These are phyloP conservation scores for Alectoris magna DNA, from an alignment of 2,797 vertebrate genomes.

Conservation along the genomic window DNA sequence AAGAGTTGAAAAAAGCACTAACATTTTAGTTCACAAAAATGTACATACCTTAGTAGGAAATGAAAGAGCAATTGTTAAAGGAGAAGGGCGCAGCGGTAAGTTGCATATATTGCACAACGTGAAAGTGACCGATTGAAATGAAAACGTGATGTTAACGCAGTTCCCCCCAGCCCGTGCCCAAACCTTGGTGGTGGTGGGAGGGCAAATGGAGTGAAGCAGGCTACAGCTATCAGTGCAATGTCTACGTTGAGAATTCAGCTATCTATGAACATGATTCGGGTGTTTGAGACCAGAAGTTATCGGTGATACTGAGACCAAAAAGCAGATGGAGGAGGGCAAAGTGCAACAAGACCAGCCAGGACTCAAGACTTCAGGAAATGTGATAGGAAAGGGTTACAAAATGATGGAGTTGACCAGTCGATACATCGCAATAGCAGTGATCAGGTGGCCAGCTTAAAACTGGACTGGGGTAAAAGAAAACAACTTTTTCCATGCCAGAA, in stretches of 20 bases:
- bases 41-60: conserved; percentile 73
- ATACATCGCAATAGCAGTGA: conserved; percentile 37
- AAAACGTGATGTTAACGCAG: conserved; percentile 10
- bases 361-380: neutral
- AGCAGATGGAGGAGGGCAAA: conserved; percentile 25
- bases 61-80: conserved; percentile 70
- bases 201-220: conserved; percentile 58
- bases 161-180: conserved; percentile 29
- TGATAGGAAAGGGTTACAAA: neutral
- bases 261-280: neutral
- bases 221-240: conserved; percentile 17
- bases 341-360: conserved; percentile 35
- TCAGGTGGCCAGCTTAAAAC: neutral
- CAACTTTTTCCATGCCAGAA: conserved; percentile 70
- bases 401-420: neutral
- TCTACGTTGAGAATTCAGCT: neutral
- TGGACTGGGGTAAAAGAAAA: conserved; percentile 20
- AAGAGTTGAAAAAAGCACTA: conserved; percentile 15
- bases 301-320: neutral
- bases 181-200: neutral
- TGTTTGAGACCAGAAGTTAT: conserved; percentile 36
- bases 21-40: conserved; percentile 71
- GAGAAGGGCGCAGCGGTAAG: conserved; percentile 41
- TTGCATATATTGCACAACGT: conserved; percentile 25
- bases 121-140: conserved; percentile 46